Percentiles rank a stretch among this genome's conserved stretches.
phyloP scores from a whole-genome alignment of 2,888 invertebrate species.

The Euplagia quadripunctaria region DNA sequence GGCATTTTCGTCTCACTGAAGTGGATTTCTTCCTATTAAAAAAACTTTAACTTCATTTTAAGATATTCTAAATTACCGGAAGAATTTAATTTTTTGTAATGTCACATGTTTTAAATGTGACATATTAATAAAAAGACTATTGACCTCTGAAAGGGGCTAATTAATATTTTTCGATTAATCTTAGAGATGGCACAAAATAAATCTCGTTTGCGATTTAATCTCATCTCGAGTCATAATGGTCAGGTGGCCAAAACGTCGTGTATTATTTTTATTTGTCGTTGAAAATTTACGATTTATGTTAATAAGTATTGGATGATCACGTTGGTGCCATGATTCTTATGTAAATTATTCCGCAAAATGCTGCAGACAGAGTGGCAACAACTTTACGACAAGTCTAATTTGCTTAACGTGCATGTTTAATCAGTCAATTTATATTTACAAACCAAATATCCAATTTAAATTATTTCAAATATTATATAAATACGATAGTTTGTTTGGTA shows the following conservation, averaged over 20 bases:
- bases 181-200: conserved; percentile 69
- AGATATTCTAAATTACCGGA: background rate
- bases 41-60: background rate
- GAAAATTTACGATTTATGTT: conserved; percentile 74
- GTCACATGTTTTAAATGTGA: background rate
- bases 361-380: conserved; percentile 83
- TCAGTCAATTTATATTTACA: conserved; percentile 4
- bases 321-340: conserved; percentile 71
- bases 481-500: background rate
- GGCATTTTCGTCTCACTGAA: background rate
- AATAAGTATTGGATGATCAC: conserved; percentile 72
- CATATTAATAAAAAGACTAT: conserved; percentile 70
- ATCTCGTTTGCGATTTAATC: conserved; percentile 71
- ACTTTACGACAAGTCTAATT: conserved; percentile 48
- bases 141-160: conserved; percentile 72
- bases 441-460: background rate
- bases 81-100: background rate
- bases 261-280: conserved; percentile 71
- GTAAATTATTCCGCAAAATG: conserved; percentile 67
- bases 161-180: conserved; percentile 77
- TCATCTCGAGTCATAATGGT: conserved; percentile 64
- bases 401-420: conserved; percentile 16
- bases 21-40: background rate
- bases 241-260: conserved; percentile 69
- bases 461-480: background rate